Base-by-base conservation (phyloP, 2,113 vertebrate genomes). In the Pluvianellus socialis region DNA sequence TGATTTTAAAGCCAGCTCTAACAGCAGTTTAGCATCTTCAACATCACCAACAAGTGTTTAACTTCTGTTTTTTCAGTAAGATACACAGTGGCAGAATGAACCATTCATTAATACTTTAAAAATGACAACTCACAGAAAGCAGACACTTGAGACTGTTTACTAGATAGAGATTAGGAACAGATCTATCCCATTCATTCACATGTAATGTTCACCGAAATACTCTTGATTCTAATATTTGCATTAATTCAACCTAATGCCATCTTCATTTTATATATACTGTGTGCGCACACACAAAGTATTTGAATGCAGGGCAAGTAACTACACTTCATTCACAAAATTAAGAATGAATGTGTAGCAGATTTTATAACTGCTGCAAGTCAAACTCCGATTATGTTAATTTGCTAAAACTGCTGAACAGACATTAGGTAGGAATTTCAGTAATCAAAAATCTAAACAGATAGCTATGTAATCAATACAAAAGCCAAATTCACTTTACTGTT, bases 101-200 rank as follows among this genome's bases (percentile, higher is more conserved):
- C 19, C 14, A 42, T 61, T 73, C 58, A 58, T 66, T 79, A 88
- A 62, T 42, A 18, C n/a, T 79, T 82, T 9, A 56, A 35, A 88
- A 80, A 6, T 42, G 22, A 66, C 1, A 6, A 74, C 44, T 84
- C 33, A 11, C 21, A 71, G 23, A 73, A 89, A 73, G 42, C 16
- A 79, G 61, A 38, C 58, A 30, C 33, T 84, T 58, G 14, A 91
- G 86, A 20, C 12, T 52, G 11, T 94, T 80, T 91, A 71, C 49
- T 63, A 84, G 79, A 62, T n/a, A 44, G 12, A 58, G 42, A 73
- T 47, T 35, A 49, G n/a, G 53, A 88, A n/a, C 8, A 76, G 33
- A 75, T 44, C 33, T 5, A 59, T 45, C 75, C 45, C 1, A 0
- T 62, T 55, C 86, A 73, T 45, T 79, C 82, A n/a, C 0, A 1